Evolutionary conservation across 1,140 invertebrate genomes (phyloP), one percentile per base, ranked within the genome.

Genomic region (Hycleus cichorii): DNA sequence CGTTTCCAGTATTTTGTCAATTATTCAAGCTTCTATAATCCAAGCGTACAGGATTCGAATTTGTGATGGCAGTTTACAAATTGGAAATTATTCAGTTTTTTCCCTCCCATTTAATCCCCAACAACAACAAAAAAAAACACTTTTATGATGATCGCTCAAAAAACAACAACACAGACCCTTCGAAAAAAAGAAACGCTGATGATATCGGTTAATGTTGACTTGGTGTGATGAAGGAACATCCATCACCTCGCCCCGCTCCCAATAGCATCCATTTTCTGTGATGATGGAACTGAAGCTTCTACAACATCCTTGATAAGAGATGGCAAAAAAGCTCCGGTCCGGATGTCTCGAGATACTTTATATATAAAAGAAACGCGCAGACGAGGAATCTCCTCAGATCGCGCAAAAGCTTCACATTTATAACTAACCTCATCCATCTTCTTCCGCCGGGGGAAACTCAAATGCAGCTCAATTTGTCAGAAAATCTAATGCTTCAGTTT

Each of bases 391-490:
- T 68, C 60, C 65, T 55, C 65, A 69, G 71, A 69, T 70, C 70
- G 70, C 64, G 71, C 69, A 66, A 73, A 74, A 75, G 72, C 73
- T 73, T 73, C 74, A 75, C 74, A 74, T 75, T 75, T 75, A 75
- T 75, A 75, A 75, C 74, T 75, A 74, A 72, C 72, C 72, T 75
- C 72, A 75, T 75, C 74, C 72, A 75, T 75, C 74, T 75, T 75
- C 69, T 62, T 74, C 65, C 64, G 60, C 57, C 51, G 58, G 66
- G 67, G 68, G 70, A 52, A 68, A 69, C 68, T 70, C 67, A 72
- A 72, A 72, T 71, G 74, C 72, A 72, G 72, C 72, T 74, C 72
- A 73, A 75, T 75, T 75, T 75, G 74, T 75, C 72, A 74, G 73
- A 73, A 73, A 73, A 72, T 75, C 69, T 73, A 73, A 74, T 72